Evolutionary conservation across 2,113 vertebrate genomes (phyloP), one percentile per base, ranked within the genome.

Genomic region (Cygnus buccinator): DNA sequence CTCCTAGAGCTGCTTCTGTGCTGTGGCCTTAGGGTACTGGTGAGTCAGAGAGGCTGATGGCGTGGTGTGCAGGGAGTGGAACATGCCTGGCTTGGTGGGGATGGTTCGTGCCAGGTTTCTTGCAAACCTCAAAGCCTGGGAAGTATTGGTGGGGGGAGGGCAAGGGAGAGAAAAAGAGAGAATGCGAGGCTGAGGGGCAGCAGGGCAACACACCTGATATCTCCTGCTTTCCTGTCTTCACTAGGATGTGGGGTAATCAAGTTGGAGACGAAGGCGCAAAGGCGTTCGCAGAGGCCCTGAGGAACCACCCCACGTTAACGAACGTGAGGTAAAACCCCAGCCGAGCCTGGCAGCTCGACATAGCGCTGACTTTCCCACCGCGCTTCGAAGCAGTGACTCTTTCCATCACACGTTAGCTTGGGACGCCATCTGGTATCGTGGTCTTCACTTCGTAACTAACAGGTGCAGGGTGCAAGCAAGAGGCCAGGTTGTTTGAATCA

Each of bases 231-330:
- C 58, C 25, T 96, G 83, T 88, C 82, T 89, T 89, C 88, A 72
- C 43, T 97, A 99, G 99, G 66, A 99, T 99, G 99, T 99, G 99
- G 99, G 99, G 99, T 21, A 99, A 99, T 95, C 97, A 94, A 8
- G 98, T 99, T 5, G 98, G 99, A 10, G 99, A 99, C 0, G 98
- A 99, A 95, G 99, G 99, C 25, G 99, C 99, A 9, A 97, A 97
- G 55, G 99, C 99, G 1, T 99, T 99, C 15, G 99, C 99, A 2
- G 98, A 98, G 71, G 99, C 99, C 33, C 82, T 99, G 96, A 98
- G 95, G 97, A 97, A 99, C 94, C 99, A 99, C 88, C 98, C 98
- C 11, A 98, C 81, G 6, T 80, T 99, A 52, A 98, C 97, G 44
- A 98, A 98, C 3, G 98, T 99, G 89, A 99, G 99, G 99, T 99